Evolutionary conservation across 2,113 vertebrate genomes (phyloP).

Genomic region (Porphyrio hochstetteri): DNA sequence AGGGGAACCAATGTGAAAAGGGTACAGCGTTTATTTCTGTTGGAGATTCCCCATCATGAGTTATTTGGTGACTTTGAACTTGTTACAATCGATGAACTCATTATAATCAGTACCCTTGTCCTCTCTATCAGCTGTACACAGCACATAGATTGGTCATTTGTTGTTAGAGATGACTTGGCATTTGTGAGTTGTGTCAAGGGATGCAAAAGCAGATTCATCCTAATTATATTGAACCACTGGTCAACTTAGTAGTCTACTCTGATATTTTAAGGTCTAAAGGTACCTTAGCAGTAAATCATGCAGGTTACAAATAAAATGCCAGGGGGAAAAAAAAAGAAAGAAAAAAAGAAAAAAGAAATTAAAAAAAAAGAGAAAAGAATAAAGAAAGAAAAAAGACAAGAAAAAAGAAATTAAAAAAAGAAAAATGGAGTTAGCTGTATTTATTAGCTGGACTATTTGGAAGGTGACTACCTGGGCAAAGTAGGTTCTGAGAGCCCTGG

Average conservation of each 20-base stretch:
- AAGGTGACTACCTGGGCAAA: background rate
- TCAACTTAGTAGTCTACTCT: constrained; percentile 10
- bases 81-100: background rate
- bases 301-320: background rate
- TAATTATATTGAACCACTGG: background rate
- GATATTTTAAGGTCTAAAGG: background rate
- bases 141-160: background rate
- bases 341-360: too few relatives aligned
- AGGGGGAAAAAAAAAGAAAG: background rate
- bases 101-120: background rate
- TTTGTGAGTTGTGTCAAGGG: background rate
- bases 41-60: background rate
- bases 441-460: background rate
- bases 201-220: constrained; percentile 3
- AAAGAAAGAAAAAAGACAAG: too few relatives aligned
- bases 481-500: background rate
- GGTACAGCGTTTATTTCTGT: fast-evolving
- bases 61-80: constrained; percentile 1
- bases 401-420: background rate
- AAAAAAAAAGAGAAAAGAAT: background rate
- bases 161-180: constrained; percentile 15
- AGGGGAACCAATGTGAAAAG: background rate
- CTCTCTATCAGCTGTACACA: background rate
- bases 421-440: background rate
- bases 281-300: constrained; percentile 19